Conservation (phyloP, 2,113 vertebrate species). For the Thinocorus orbignyianus region DNA sequence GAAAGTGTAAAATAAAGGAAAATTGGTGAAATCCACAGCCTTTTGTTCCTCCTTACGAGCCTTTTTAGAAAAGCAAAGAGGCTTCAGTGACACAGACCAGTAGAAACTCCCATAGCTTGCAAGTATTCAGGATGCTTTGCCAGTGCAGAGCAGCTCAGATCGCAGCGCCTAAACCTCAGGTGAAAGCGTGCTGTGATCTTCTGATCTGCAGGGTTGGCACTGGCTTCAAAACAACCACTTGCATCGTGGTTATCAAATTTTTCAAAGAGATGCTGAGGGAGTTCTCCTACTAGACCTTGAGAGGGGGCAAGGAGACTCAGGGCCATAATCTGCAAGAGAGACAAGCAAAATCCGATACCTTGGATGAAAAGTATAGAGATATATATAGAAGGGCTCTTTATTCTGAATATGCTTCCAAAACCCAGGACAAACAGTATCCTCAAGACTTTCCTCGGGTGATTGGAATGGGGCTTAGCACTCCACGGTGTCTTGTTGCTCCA, state of each 20-base stretch:
- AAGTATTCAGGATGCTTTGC: not conserved
- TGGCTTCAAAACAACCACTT: constrained; percentile 2
- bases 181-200: constrained; percentile 40
- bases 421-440: not conserved
- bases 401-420: not conserved
- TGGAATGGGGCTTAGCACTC: not conserved
- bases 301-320: constrained; percentile 1
- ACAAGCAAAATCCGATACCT: not conserved
- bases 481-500: not conserved
- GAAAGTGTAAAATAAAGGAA: not conserved
- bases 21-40: not conserved
- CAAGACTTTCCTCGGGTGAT: not conserved
- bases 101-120: not conserved
- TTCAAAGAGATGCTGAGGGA: constrained; percentile 24
- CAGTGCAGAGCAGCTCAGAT: not conserved
- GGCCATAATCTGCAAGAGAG: not conserved
- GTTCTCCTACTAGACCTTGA: constrained; percentile 23
- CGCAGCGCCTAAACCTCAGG: constrained; percentile 1
- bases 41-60: constrained; percentile 2
- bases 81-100: not conserved
- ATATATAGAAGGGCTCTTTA: not conserved
- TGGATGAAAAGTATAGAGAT: not conserved
- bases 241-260: not conserved
- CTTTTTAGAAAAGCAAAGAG: constrained; percentile 34
- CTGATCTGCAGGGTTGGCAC: not conserved